Evolutionary conservation across 2,888 invertebrate genomes (phyloP), one percentile per base, ranked within the genome.

Genomic region (Strigamia crassipes): DNA sequence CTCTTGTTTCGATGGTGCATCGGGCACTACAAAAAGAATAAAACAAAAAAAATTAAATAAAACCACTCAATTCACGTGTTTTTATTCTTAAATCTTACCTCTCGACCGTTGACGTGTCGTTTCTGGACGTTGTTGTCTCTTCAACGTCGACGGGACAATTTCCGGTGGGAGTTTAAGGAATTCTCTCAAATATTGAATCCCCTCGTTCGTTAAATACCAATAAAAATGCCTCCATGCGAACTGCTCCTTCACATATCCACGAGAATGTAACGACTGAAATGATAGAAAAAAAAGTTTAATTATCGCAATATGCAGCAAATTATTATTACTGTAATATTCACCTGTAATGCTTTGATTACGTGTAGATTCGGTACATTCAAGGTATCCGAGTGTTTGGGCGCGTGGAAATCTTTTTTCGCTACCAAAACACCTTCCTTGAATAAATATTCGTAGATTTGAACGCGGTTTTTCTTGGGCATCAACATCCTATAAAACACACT

Each of bases 141-240:
- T 99, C 85, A 99, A 91, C 0, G 99, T 99, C 1, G 97, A 94
- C 56, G 99, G 99, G 46, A 99, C 98, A 89, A 99, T 99, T 92
- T 99, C 99, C 84, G 97, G 94, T 10, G 99, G 99, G 87, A 99
- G 91, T 87, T 99, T 97, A 84, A 99, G 92, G 90, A 94, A 98
- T 87, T 94, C 94, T 85, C 99, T 92, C 85, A 99, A 90, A 89
- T 96, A 99, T 88, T 96, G 95, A 88, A 99, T 99, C 85, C 99
- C 99, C 87, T 98, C 96, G 88, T 99, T 99, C 84, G 97, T 99
- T 85, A 99, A 91, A 89, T 96, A 97, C 98, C 99, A 99, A 89
- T 99, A 99, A 87, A 95, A 99, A 89, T 99, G 99, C 87, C 99
- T 93, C 99, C 99, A 99, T 5, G 99, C 98, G 89, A 99, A 99